Evolutionary conservation across 2,888 invertebrate genomes (phyloP), one percentile per base, ranked within the genome.

Genomic region (Oscheius sp.): DNA sequence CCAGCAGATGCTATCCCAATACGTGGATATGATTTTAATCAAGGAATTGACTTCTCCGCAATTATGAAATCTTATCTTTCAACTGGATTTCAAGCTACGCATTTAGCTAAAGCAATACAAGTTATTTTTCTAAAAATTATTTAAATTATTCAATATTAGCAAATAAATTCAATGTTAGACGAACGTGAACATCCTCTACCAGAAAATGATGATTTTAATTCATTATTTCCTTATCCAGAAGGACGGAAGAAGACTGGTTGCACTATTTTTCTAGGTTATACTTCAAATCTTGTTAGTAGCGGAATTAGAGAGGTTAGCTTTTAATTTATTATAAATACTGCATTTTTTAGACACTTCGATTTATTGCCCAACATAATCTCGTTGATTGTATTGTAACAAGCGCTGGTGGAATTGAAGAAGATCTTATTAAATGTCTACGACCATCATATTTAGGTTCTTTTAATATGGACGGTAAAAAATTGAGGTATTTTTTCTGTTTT

Each of bases 351-450:
- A 66, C 77, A 18, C 59, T 81, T 21, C 79, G 80, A 0, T 81
- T 76, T 69, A 73, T 80, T 13, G 80, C 93, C 0, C 92, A 95
- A 87, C 86, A 84, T 77, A 73, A 88, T 72, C 86, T 93, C 92
- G 92, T 99, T 43, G 99, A 99, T 89, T 96, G 96, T 88, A 92
- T 99, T 78, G 98, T 99, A 0, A 94, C 98, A 0, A 95, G 96
- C 13, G 99, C 98, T 0, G 99, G 99, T 0, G 99, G 99, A 0
- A 92, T 99, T 0, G 99, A 99, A 89, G 99, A 99, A 90, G 99
- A 99, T 90, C 92, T 99, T 58, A 99, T 99, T 55, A 99, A 99
- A 91, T 99, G 99, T 89, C 91, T 99, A 70, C 95, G 95, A 1
- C 94, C 96, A 0, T 98, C 97, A 0, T 96, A 92, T 85, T 89